These are phyloP conservation scores for Grammomys surdaster DNA, from an alignment of 2,113 vertebrate genomes.

Conservation along the genomic window DNA sequence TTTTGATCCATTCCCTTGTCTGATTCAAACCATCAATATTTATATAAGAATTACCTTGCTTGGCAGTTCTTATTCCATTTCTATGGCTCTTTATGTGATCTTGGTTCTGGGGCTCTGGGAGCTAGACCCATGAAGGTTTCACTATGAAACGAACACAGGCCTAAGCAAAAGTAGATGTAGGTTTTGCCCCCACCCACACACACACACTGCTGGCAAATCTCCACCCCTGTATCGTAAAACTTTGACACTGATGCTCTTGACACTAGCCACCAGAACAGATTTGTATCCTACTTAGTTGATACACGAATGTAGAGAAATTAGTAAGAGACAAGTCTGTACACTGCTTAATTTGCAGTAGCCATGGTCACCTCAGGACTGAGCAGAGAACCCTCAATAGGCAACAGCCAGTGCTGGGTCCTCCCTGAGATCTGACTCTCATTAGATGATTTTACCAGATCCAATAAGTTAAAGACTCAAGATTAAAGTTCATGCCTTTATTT, in stretches of 20 bases:
- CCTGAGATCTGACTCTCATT: neutral
- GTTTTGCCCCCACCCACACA: neutral
- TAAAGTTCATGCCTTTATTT: neutral
- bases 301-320: neutral
- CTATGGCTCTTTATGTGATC: neutral
- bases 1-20: neutral
- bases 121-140: neutral
- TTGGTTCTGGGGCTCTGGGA: neutral
- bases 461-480: neutral
- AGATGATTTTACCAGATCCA: neutral
- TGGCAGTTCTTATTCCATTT: conserved; percentile 6
- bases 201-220: neutral
- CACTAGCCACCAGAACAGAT: neutral
- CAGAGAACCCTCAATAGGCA: neutral
- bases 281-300: neutral
- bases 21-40: neutral
- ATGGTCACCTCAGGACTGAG: neutral
- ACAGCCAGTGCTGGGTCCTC: no score
- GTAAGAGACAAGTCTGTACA: neutral
- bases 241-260: neutral
- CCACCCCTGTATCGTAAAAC: neutral
- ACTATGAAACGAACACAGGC: neutral
- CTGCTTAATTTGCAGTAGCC: neutral
- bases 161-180: neutral
- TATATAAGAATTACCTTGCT: neutral